Base-by-base conservation (phyloP, 1,140 invertebrate species). In the Drosophila gunungcola region DNA sequence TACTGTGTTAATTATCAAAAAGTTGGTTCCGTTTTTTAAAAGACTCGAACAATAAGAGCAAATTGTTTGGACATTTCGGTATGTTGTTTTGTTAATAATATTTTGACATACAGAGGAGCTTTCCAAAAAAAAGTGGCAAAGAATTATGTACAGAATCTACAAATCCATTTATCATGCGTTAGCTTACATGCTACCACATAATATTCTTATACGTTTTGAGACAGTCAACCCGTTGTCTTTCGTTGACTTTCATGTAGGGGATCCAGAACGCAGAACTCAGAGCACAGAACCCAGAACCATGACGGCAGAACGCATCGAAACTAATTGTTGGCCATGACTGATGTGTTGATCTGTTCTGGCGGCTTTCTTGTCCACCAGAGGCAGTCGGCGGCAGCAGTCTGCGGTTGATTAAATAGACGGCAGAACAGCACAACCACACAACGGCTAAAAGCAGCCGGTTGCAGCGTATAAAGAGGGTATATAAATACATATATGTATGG, bases 241-340 rank as follows among this genome's bases (percentile, higher is more conserved):
- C 5, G n/a, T 51, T 25, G n/a, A 41, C 57, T 49, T 25, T 13
- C 52, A 21, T 10, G 39, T 6, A 3, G 10, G 21, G 29, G 34
- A 46, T 32, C 38, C 21, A 36, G 7, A 49, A 51, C 39, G 36
- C 9, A 9, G 39, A 41, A 42, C 42, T 43, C 13, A 12, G 49
- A 32, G 43, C 11, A 32, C 3, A 9, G 43, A 34, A 21, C 29
- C 25, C 57, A 54, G 34, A 45, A 46, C 39, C 70, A 64, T 75
- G 72, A 75, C 60, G 73, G 63, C 74, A 64, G 51, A 68, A 67
- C 48, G 45, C 57, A 83, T 56, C 54, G 54, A 57, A 67, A 80
- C 76, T 72, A 83, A 80, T 83, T 80, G 76, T 58, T 68, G 64
- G 70, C 70, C 80, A 57, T 83, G 80, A 84, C 80, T 83, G 58